Evolutionary conservation across 1,140 invertebrate species (phyloP), one percentile per base, ranked within the genome.

Genomic region (Gonatopus flavifemur): DNA sequence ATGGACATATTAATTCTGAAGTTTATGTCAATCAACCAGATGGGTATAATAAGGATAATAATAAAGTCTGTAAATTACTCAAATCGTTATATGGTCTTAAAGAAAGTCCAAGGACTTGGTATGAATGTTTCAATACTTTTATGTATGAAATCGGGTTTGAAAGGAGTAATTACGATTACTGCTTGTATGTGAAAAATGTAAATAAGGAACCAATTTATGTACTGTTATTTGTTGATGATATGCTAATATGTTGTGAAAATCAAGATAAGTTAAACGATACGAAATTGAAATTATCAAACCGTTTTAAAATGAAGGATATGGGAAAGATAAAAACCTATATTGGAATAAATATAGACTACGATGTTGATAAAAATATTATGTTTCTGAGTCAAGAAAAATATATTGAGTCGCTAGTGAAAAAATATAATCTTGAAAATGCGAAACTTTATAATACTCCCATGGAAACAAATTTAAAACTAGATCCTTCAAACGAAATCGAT

Each of bases 11-110:
- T 28, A 57, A 69, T 4, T 72, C 77, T 44, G 67, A 71, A 55
- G 56, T 76, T 4, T 77, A 66, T 60, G 66, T 79, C 65, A 55
- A 73, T 20, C 64, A 74, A 55, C 72, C 77, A 30, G 19, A 67
- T 36, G 74, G 69, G 48, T 72, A 59, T 59, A 55, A 59, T 37
- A 37, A 25, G 44, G 45, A 56, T 56, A 61, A 43, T 36, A 61
- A 46, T 60, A 69, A 46, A 48, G 61, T 38, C 41, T 68, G 25
- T 62, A 66, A 59, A 61, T 35, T 57, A 16, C 24, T 32, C 19
- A 63, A 64, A 38, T 44, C 52, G 22, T 20, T 67, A 0, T 66
- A 66, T 49, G n/a, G n/a, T n/a, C n/a, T n/a, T n/a, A n/a, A n/a
- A n/a, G n/a, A n/a, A n/a, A n/a, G n/a, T n/a, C n/a, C 54, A 3